These are phyloP conservation scores for Pterobdella sp. DNA, from an alignment of 2,888 invertebrate species.

Conservation along the genomic window DNA sequence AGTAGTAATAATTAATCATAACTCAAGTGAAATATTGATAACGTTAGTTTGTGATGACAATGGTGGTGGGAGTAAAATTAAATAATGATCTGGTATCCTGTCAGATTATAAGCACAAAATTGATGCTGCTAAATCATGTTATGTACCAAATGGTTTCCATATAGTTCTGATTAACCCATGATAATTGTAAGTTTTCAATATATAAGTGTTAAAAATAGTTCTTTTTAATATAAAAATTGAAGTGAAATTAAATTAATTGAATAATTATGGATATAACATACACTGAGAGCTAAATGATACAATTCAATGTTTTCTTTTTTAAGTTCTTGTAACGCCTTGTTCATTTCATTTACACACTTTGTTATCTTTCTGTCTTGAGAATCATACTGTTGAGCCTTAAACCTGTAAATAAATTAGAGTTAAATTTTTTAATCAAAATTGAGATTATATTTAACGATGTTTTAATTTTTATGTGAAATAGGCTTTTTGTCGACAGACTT, in stretches of 20 bases:
- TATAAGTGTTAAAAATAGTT: not conserved
- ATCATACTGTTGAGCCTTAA: constrained; percentile 47
- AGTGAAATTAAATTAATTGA: no score
- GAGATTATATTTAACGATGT: not conserved
- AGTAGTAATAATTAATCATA: not conserved
- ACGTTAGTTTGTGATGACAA: not conserved
- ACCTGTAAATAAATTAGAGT: not conserved
- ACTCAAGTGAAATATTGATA: not conserved
- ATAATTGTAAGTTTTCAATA: not conserved
- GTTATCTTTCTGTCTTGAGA: not conserved
- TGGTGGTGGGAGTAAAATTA: no score
- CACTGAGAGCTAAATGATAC: constrained; percentile 66
- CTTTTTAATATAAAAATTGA: not conserved
- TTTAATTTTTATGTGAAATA: no score
- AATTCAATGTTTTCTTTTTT: constrained; percentile 73
- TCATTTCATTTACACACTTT: constrained; percentile 56
- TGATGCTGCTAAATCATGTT: no score
- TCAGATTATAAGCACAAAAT: no score
- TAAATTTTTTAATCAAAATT: not conserved
- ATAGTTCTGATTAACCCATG: no score
- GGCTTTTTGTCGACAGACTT: no score
- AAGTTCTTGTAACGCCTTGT: constrained; percentile 71
- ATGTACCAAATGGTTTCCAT: no score
- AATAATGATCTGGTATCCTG: no score
- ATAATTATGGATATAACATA: constrained; percentile 10